A percentile compares a stretch with the other conserved stretches of the same genome.
Conservation (phyloP, 2,888 invertebrate species). For the Galerucella pusilla region DNA sequence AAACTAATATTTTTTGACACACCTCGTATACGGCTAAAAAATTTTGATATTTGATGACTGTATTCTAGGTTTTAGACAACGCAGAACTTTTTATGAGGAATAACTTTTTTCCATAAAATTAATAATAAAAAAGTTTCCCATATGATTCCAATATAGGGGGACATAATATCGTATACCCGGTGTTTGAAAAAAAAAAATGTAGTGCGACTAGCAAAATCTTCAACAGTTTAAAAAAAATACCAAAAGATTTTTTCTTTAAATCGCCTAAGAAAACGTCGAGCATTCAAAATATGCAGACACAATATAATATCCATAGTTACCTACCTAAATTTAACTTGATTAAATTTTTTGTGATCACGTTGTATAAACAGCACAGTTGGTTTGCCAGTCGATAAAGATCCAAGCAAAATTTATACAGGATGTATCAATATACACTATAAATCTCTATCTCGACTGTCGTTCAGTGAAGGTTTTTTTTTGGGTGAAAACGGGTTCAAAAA, state of each 20-base stretch:
- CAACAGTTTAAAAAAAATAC: background rate
- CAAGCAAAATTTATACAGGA: background rate
- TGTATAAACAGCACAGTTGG: constrained; percentile 27
- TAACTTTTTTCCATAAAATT: too few species aligned
- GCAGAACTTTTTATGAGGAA: too few species aligned
- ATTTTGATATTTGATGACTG: too few species aligned
- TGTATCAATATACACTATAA: too few species aligned
- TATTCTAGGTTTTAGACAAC: too few species aligned
- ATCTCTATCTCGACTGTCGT: background rate
- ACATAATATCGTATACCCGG: too few species aligned
- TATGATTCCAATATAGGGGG: too few species aligned
- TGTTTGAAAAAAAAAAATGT: too few species aligned
- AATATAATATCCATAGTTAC: background rate
- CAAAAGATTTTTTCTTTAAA: background rate
- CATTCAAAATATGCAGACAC: background rate
- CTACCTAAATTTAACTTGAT: background rate
- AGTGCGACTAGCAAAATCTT: background rate
- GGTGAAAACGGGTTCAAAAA: constrained; percentile 47
- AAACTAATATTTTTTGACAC: too few species aligned
- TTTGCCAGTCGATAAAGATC: background rate
- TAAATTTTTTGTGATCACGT: constrained; percentile 20
- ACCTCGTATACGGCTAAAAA: too few species aligned
- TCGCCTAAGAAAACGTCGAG: background rate
- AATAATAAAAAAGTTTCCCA: too few species aligned
- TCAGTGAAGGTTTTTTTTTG: background rate